Evolutionary conservation across 2,797 vertebrate genomes (phyloP), one percentile per base, ranked within the genome.

Genomic region (Gobio occitaniae): DNA sequence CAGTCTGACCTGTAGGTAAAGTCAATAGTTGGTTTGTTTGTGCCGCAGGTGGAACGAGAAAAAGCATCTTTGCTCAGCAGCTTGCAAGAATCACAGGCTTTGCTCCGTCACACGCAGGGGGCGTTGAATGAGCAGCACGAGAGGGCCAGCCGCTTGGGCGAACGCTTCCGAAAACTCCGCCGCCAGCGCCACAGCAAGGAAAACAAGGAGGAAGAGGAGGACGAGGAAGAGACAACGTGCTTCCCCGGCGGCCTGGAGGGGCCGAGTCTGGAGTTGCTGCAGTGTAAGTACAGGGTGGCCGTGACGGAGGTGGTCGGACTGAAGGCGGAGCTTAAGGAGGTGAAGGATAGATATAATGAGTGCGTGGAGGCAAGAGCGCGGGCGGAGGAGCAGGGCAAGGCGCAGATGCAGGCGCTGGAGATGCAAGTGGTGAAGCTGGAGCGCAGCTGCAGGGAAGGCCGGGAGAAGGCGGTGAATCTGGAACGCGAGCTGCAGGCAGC

Each of bases 261-360:
- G 2, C 96, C 97, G 1, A 96, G 97, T 75, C 91, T 98, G 76
- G 97, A 99, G 92, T 96, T 99, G 83, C 91, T 99, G 29, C 97
- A 98, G 86, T 98, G 96, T 91, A 99, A 99, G 93, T 99, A 99
- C 89, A 96, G 96, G 78, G 96, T 99, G 86, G 98, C 98, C 0
- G 97, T 98, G 84, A 98, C 96, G 0, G 98, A 99, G 90, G 97
- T 98, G 89, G 97, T 99, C 25, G 97, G 97, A 88, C 95, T 99
- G 59, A 99, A 98, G 92, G 96, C 96, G 0, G 97, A 99, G 93
- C 92, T 99, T 80, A 98, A 97, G 92, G 91, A 93, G 86, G 95
- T 98, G 84, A 96, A 96, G 84, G 97, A 98, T 82, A 96, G 95
- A 90, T 95, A 97, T 72, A 95, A 96, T 84, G 95, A 97, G 80